These are phyloP conservation scores for Aporophyla nigra DNA, from an alignment of 2,888 invertebrate genomes.

Conservation along the genomic window DNA sequence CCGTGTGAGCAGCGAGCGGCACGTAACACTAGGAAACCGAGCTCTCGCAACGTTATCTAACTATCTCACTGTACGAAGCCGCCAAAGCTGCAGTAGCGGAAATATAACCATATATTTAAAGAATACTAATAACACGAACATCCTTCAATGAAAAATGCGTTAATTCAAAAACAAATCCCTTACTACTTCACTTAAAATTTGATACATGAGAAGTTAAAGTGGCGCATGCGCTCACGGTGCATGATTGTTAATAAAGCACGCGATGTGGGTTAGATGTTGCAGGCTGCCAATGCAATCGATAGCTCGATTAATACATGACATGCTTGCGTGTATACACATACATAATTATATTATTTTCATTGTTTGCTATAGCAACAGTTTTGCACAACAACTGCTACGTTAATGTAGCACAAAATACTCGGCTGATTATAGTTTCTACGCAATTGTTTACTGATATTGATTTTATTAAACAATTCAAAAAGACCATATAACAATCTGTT, in stretches of 20 bases:
- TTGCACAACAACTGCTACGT: slow-evolving; percentile 56
- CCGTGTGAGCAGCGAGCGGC: slow-evolving; percentile 68
- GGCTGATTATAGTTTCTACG: slow-evolving; percentile 30
- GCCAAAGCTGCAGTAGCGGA: slow-evolving; percentile 1
- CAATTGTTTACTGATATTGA: slow-evolving; percentile 30
- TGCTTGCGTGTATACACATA: slow-evolving; percentile 52
- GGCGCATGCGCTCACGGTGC: slow-evolving; percentile 37
- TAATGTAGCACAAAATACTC: slow-evolving; percentile 46
- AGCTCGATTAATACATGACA: slow-evolving; percentile 70
- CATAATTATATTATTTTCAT: slow-evolving; percentile 63
- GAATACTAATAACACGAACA: neutral
- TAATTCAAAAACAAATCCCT: neutral
- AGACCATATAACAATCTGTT: slow-evolving; percentile 1
- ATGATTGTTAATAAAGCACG: slow-evolving; percentile 65
- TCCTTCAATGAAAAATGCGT: neutral
- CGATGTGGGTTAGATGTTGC: slow-evolving; percentile 74
- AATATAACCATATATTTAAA: slow-evolving; percentile 9
- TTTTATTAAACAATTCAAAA: slow-evolving; percentile 21
- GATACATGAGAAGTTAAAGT: neutral
- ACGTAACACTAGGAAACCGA: slow-evolving; percentile 85
- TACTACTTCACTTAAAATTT: neutral
- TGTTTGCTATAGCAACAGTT: slow-evolving; percentile 60
- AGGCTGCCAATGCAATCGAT: slow-evolving; percentile 69
- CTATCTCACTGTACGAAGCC: slow-evolving; percentile 58
- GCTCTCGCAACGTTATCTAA: slow-evolving; percentile 83